Evolutionary conservation across 1,140 invertebrate genomes (phyloP).

Genomic region (Drosophila lacteicornis): DNA sequence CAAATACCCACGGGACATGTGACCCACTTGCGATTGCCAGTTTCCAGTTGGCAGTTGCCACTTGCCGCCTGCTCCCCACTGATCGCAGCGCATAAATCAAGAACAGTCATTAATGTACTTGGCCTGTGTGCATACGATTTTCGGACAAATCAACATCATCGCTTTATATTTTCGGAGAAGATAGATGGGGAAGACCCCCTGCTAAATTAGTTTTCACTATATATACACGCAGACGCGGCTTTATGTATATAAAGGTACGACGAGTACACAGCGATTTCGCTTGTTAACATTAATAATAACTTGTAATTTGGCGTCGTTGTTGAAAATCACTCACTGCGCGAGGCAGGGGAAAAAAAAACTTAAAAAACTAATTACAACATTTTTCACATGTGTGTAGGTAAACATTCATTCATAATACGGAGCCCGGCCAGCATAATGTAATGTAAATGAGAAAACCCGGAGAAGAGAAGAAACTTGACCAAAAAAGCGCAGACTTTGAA

Average conservation of each 20-base stretch:
- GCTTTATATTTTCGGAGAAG: not conserved
- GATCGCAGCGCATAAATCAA: slow-evolving; percentile 69
- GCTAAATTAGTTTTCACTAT: slow-evolving; percentile 75
- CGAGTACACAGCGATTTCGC: slow-evolving; percentile 67
- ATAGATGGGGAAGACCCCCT: slow-evolving; percentile 42
- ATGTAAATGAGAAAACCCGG: slow-evolving; percentile 72
- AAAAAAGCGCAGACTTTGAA: slow-evolving; percentile 71
- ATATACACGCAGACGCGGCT: slow-evolving; percentile 10
- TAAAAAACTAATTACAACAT: slow-evolving; percentile 82
- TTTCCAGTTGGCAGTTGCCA: slow-evolving; percentile 14
- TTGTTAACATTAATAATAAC: slow-evolving; percentile 83
- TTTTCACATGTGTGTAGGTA: slow-evolving; percentile 75
- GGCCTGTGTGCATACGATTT: slow-evolving; percentile 32
- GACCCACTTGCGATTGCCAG: slow-evolving; percentile 63
- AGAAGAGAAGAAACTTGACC: slow-evolving; percentile 46
- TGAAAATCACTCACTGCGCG: slow-evolving; percentile 68
- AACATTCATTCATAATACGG: slow-evolving; percentile 78
- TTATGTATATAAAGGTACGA: slow-evolving; percentile 8
- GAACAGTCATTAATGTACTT: slow-evolving; percentile 66
- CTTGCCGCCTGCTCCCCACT: slow-evolving; percentile 27
- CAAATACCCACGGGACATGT: slow-evolving; percentile 73
- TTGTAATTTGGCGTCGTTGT: slow-evolving; percentile 81
- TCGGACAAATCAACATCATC: slow-evolving; percentile 47
- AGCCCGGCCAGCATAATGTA: slow-evolving; percentile 73
- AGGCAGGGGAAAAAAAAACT: slow-evolving; percentile 22